phyloP scores from a whole-genome alignment of 2,888 invertebrate species.

The Lingula anatina region DNA sequence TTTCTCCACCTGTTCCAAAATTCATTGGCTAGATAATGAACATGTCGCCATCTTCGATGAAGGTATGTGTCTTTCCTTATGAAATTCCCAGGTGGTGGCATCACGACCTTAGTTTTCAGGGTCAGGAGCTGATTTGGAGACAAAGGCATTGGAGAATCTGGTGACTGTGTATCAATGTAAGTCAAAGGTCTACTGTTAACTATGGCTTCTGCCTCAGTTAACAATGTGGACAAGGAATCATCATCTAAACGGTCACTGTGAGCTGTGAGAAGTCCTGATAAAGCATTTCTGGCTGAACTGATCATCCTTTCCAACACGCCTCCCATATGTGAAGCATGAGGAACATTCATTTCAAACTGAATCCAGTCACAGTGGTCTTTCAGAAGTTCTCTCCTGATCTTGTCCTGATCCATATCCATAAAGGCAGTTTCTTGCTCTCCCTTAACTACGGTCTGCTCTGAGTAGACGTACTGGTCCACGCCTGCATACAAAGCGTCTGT shows the following conservation, averaged over 20 bases:
- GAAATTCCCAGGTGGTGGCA: constrained; percentile 17
- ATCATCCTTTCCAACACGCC: constrained; percentile 12
- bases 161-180: constrained; percentile 4
- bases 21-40: constrained; percentile 15
- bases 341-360: constrained; percentile 4
- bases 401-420: constrained; percentile 5
- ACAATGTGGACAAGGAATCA: constrained; percentile 8
- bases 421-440: constrained; percentile 8
- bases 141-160: constrained; percentile 8
- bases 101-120: constrained; percentile 4
- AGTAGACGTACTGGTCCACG: constrained; percentile 3
- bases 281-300: constrained; percentile 7
- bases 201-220: constrained; percentile 9
- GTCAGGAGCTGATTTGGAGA: constrained; percentile 11
- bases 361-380: constrained; percentile 5
- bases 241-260: constrained; percentile 9
- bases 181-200: constrained; percentile 10
- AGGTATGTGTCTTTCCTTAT: constrained; percentile 10
- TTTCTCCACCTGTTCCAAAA: constrained; percentile 19
- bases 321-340: constrained; percentile 10
- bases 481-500: constrained; percentile 1
- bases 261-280: constrained; percentile 4
- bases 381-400: background rate
- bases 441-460: constrained; percentile 4
- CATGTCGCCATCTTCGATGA: constrained; percentile 14